Evolutionary conservation across 2,888 invertebrate species (phyloP), one percentile per base, ranked within the genome.

Genomic region (Autographa pulchrina): DNA sequence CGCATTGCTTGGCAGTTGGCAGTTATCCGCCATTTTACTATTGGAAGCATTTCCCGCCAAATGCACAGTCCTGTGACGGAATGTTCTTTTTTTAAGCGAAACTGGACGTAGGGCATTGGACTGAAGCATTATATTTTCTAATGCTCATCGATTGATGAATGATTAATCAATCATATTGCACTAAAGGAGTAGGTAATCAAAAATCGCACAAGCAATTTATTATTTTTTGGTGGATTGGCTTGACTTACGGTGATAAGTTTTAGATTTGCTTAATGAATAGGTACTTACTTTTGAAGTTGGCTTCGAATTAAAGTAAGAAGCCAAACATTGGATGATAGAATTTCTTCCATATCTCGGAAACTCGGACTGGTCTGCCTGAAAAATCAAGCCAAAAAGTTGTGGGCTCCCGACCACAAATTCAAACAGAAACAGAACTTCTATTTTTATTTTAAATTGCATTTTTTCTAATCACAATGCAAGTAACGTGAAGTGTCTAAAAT

Each of bases 31-130:
- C 70, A 74, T 77, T 59, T 77, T 81, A 66, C 38, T 66, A 71
- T 72, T 80, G 48, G n/a, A 78, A 65, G 62, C 65, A 80, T 75
- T 80, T 80, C 80, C 83, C 75, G 80, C 72, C 74, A 75, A 70
- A 69, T 69, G 65, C 48, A 14, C 61, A 38, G 31, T 75, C 75
- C 61, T 70, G 62, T 14, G 48, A 38, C 67, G 43, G 35, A 52
- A 69, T 63, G 54, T 35, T 7, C 16, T 58, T 72, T 71, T 71
- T 61, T 16, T 43, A n/a, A 8, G 11, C 43, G 66, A 59, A 68
- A 67, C 75, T 62, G 18, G 7, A 1, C 16, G 14, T 48, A 48
- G 63, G 18, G 43, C 65, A 62, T 41, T 71, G 52, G 16, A 70
- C 60, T 65, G 43, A 38, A 5, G 9, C 52, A 3, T 48, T 6